These are phyloP conservation scores for Balearica regulorum DNA, from an alignment of 2,797 vertebrate genomes.

Conservation along the genomic window DNA sequence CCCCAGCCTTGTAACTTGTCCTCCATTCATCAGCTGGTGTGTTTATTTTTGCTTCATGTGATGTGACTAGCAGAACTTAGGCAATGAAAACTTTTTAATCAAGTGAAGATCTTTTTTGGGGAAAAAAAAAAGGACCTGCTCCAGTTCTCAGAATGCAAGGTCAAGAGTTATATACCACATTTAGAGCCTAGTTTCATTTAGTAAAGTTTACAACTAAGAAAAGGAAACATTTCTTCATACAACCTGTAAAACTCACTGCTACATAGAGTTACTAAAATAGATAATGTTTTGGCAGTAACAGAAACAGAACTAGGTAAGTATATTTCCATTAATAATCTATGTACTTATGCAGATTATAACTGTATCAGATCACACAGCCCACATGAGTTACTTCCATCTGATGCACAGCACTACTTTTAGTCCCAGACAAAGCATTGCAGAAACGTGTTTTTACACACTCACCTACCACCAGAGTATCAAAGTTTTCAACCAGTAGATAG, in stretches of 20 bases:
- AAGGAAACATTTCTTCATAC: constrained; percentile 24
- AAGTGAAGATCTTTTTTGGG: not conserved
- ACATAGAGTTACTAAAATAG: not conserved
- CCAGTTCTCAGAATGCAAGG: constrained; percentile 25
- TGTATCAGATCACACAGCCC: not conserved
- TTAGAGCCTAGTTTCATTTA: constrained; percentile 4
- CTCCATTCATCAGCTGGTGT: constrained; percentile 17
- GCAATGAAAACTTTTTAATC: constrained; percentile 51
- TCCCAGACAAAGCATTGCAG: not conserved
- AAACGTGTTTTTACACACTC: not conserved
- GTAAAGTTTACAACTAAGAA: constrained; percentile 25
- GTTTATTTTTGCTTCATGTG: constrained; percentile 43
- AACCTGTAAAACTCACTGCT: not conserved
- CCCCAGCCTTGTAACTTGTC: not conserved
- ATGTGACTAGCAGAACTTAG: constrained; percentile 33
- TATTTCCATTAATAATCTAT: not conserved
- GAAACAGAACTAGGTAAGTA: not conserved
- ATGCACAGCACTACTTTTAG: not conserved
- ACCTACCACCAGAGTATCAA: not conserved
- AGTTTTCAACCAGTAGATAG: not conserved
- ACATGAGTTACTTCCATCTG: not conserved
- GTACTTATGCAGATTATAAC: not conserved
- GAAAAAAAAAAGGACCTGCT: not conserved
- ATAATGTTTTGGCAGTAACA: not conserved
- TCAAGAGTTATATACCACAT: constrained; percentile 29